Base-by-base conservation (phyloP, 2,888 invertebrate genomes). In the Tetheella fluctuosa region DNA sequence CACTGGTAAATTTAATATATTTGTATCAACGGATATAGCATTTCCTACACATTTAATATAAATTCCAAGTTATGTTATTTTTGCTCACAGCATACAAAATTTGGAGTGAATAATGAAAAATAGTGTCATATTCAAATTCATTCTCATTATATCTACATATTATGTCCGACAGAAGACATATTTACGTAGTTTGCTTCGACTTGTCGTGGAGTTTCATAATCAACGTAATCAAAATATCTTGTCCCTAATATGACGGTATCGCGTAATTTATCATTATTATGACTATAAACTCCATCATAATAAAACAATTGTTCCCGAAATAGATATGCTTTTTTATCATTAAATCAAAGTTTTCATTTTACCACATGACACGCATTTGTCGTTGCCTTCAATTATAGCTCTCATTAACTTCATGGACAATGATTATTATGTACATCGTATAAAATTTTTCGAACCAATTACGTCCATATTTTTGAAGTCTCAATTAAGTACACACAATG, bases 1-100 rank as follows among this genome's bases (percentile, higher is more conserved):
- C 20, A 48, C 48, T 48, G 42, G 20, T 48, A 17, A 48, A 48
- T 48, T 48, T 48, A 48, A 48, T 10, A 48, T 48, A 48, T 48
- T 48, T 48, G 48, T 8, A 20, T 48, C 7, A 20, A 48, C 20
- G 20, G n/a, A 48, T 20, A 48, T 48, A 48, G 48, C 48, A 48
- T 48, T n/a, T 48, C 15, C 20, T 3, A 48, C 15, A 20, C 48
- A 10, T 48, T 48, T 48, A 48, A 48, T 48, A 48, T 17, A 42
- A 42, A 39, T n/a, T 39, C 42, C 17, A 42, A 7, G 42, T 17
- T 42, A 48, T 48, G 42, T 17, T 48, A 48, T 48, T 48, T 42
- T 48, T 8, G 48, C 17, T 20, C 42, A 42, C 42, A 17, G 48
- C 48, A 48, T 20, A 48, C 48, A 48, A 48, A 48, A 48, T 10